Evolutionary conservation across 2,113 vertebrate species (phyloP).

Genomic region (Protobothrops flavoviridis): DNA sequence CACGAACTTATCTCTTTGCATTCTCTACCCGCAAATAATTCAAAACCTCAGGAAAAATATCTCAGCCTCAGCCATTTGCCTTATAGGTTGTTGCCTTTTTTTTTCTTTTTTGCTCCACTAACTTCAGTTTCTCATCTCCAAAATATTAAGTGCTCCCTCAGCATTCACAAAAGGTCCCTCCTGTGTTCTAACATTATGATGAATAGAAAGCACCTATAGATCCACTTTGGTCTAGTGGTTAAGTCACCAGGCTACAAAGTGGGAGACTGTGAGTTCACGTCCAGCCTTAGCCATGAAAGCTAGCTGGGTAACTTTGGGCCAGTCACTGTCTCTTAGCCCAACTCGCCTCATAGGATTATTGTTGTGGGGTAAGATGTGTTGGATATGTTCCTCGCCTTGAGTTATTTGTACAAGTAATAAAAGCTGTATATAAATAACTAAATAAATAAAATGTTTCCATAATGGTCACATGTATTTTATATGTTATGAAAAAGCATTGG

Average conservation of each 20-base stretch:
- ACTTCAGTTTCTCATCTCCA: not conserved
- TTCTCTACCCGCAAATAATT: not conserved
- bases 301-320: not conserved
- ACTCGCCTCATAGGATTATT: not conserved
- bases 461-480: not conserved
- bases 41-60: not conserved
- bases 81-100: not conserved
- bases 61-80: not conserved
- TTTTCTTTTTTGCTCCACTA: not conserved
- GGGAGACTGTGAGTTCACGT: not conserved
- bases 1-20: not conserved
- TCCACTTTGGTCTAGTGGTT: no score
- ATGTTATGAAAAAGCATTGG: not conserved
- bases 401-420: not conserved
- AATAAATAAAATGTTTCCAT: not conserved
- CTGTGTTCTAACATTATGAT: not conserved
- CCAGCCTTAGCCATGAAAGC: not conserved
- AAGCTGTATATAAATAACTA: not conserved
- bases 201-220: not conserved
- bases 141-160: not conserved
- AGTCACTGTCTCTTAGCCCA: not conserved
- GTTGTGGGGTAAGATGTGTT: not conserved
- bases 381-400: not conserved
- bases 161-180: not conserved
- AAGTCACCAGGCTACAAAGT: not conserved